Conservation (phyloP, 2,113 vertebrate genomes). For the Apteryx mantelli region DNA sequence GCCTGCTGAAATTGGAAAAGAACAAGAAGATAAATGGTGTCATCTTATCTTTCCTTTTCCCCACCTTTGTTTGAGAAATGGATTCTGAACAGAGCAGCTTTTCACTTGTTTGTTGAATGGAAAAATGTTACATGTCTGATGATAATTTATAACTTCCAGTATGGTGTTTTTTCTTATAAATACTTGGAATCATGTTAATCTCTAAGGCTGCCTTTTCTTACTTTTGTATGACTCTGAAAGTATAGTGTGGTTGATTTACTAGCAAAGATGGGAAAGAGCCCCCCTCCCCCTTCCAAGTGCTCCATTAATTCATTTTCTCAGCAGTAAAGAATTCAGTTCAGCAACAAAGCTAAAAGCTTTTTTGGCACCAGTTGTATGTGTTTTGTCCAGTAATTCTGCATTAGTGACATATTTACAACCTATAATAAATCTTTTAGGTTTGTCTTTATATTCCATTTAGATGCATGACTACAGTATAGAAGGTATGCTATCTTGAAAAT, state of each 20-base stretch:
- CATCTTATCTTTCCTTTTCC: conserved; percentile 13
- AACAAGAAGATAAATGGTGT: conserved; percentile 18
- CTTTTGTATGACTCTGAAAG: conserved; percentile 76
- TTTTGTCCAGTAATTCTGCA: conserved; percentile 86
- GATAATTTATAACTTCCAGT: conserved; percentile 78
- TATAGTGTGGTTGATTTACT: conserved; percentile 82
- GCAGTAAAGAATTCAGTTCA: conserved; percentile 86
- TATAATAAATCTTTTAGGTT: conserved; percentile 82
- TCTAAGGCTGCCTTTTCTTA: conserved; percentile 65
- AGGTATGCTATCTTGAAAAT: conserved; percentile 73
- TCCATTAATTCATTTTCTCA: conserved; percentile 88
- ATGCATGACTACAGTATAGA: conserved; percentile 74
- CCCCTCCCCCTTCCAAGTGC: conserved; percentile 73
- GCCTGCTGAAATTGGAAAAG: conserved; percentile 13
- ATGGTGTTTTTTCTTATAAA: conserved; percentile 73
- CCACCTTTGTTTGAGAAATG: conserved; percentile 34
- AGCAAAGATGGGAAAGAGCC: conserved; percentile 74
- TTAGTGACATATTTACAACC: conserved; percentile 86
- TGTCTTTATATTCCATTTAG: conserved; percentile 84
- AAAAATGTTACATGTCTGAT: conserved; percentile 67
- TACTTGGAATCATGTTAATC: conserved; percentile 78
- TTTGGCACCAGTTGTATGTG: conserved; percentile 83
- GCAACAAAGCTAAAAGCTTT: conserved; percentile 90
- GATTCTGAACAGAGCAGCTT: conserved; percentile 53
- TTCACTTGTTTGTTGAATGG: conserved; percentile 61